Conservation (phyloP, 2,113 vertebrate genomes). For the Mixornis gularis region DNA sequence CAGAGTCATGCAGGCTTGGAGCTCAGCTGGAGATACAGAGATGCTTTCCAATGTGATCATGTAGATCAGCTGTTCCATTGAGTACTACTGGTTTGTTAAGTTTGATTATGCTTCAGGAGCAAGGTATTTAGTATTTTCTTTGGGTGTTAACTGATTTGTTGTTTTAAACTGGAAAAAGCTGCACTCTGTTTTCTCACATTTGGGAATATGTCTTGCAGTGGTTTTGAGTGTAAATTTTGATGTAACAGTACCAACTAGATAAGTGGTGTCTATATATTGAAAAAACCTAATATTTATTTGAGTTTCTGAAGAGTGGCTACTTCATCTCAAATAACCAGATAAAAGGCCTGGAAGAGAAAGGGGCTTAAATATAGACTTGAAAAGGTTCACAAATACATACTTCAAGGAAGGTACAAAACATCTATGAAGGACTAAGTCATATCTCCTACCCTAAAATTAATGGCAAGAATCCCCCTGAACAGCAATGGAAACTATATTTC, state of each 20-base stretch:
- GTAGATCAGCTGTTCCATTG: not conserved
- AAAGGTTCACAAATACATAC: not conserved
- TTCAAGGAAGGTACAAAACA: not conserved
- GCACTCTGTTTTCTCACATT: not conserved
- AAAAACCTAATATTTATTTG: not conserved
- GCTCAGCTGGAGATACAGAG: not conserved
- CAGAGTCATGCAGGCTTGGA: not conserved
- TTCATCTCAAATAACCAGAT: not conserved
- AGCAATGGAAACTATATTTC: not conserved
- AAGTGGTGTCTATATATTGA: not conserved
- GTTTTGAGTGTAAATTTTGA: not conserved
- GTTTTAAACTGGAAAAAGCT: not conserved
- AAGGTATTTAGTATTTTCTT: not conserved
- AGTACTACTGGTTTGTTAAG: not conserved
- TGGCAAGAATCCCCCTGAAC: not conserved
- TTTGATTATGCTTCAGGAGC: not conserved
- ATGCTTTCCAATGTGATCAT: not conserved
- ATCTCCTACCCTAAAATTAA: not conserved
- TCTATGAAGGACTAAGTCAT: not conserved
- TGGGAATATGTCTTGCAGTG: not conserved
- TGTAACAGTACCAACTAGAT: not conserved
- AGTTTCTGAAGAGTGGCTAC: not conserved
- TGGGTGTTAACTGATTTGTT: not conserved
- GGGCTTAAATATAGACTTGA: not conserved
- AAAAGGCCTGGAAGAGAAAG: not conserved